Percentiles rank a stretch among this genome's conserved stretches.
These are phyloP conservation scores for Macrotis lagotis DNA, from an alignment of 2,113 vertebrate genomes.

Conservation along the genomic window DNA sequence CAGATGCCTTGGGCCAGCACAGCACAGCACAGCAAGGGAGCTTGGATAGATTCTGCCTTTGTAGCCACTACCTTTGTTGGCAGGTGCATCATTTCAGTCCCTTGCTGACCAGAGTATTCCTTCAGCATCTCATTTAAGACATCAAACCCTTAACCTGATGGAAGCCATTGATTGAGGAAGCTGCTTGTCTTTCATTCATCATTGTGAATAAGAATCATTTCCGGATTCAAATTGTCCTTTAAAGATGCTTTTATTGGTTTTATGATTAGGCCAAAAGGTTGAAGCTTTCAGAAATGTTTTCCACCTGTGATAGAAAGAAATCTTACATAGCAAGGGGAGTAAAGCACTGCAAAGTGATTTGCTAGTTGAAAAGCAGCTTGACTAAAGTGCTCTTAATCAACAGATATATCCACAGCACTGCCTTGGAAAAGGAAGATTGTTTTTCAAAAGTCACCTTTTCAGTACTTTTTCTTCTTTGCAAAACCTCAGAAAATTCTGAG, in stretches of 20 bases:
- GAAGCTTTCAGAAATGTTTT: not conserved
- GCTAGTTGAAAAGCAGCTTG: not conserved
- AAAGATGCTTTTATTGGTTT: slow-evolving; percentile 1
- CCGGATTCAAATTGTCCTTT: not conserved
- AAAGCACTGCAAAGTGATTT: not conserved
- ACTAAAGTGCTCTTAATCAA: not conserved
- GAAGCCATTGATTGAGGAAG: not conserved
- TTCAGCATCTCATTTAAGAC: not conserved
- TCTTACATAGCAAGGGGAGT: not conserved
- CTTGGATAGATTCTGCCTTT: not conserved
- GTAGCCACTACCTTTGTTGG: not conserved
- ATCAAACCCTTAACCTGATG: not conserved
- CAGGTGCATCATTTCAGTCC: not conserved
- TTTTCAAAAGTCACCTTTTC: not conserved
- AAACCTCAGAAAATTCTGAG: not conserved
- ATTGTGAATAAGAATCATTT: not conserved
- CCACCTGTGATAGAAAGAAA: not conserved
- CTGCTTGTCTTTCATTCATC: not conserved
- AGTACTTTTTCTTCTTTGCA: not conserved
- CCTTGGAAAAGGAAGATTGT: not conserved
- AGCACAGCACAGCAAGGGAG: not conserved
- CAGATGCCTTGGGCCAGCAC: not conserved
- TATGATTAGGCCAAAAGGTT: not conserved
- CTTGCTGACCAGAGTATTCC: not conserved
- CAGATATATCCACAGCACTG: not conserved